Evolutionary conservation across 2,113 vertebrate species (phyloP), one percentile per base, ranked within the genome.

Genomic region (Chaetodon auriga): DNA sequence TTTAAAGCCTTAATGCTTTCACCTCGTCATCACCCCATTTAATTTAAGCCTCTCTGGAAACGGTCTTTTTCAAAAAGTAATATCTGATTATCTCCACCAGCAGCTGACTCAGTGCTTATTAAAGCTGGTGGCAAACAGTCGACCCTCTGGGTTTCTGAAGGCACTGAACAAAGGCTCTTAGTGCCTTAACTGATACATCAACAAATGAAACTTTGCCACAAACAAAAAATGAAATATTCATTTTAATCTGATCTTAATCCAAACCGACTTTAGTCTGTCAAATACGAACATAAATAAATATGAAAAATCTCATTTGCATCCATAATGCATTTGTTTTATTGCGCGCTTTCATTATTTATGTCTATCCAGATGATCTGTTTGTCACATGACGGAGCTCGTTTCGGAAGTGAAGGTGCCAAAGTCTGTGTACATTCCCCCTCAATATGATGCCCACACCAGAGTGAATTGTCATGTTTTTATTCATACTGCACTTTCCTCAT

Each of bases 21-120:
- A 76, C 73, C 70, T 73, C 75, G 57, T 66, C 62, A 63, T 72
- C 38, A 69, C 74, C 57, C 7, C 51, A 64, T 75, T 82, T 83
- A 60, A 83, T 79, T 76, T 71, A 51, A 83, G 62, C 68, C 38
- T 82, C 79, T 70, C 55, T 74, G 70, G 19, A 68, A 69, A 84
- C 55, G 23, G 45, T 43, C 30, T 51, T 68, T 60, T 14, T 74
- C 36, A 64, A 84, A 87, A 89, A 72, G 78, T 64, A 82, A 87
- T 57, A 77, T 83, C 68, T 69, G 70, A 86, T 73, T 63, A 80
- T 84, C 62, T 70, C 76, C 30, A 35, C 35, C 69, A 81, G 57
- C 66, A 38, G 57, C 78, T 61, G 69, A 68, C 63, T 80, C 46
- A 7, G 13, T 64, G 66, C 36, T 48, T 60, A 54, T 64, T 84